Conservation (phyloP, 2,888 invertebrate species). For the Scaptomyza tumidula region DNA sequence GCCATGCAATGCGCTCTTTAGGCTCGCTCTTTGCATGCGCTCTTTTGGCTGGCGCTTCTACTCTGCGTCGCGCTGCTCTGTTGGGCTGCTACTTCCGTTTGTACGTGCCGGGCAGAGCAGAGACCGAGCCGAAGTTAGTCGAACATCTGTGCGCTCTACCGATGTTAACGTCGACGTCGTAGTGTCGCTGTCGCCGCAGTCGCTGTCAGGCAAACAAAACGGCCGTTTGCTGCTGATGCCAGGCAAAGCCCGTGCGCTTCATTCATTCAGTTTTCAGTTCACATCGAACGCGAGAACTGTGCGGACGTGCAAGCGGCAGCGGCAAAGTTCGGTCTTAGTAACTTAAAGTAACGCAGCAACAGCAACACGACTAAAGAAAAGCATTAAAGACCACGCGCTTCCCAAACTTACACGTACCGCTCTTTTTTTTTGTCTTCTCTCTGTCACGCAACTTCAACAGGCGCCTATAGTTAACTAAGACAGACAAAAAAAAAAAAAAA, state of each 20-base stretch:
- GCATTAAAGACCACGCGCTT: slow-evolving; percentile 37
- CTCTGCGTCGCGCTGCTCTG: slow-evolving; percentile 21
- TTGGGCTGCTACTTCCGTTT: slow-evolving; percentile 62
- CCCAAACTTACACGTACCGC: slow-evolving; percentile 55
- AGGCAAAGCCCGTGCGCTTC: slow-evolving; percentile 53
- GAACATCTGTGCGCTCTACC: slow-evolving; percentile 67
- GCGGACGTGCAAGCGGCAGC: slow-evolving; percentile 79
- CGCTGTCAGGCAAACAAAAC: slow-evolving; percentile 47
- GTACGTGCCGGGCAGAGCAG: slow-evolving; percentile 49
- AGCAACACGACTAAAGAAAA: slow-evolving; percentile 35
- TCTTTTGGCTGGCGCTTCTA: slow-evolving; percentile 55
- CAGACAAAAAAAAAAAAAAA: slow-evolving; percentile 17
- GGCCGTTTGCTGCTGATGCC: slow-evolving; percentile 37
- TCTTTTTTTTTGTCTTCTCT: slow-evolving; percentile 32
- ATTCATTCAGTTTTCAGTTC: slow-evolving; percentile 82
- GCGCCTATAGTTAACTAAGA: slow-evolving; percentile 30
- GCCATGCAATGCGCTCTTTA: slow-evolving; percentile 51
- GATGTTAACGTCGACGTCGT: slow-evolving; percentile 27
- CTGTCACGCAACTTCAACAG: slow-evolving; percentile 46
- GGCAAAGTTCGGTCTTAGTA: slow-evolving; percentile 57
- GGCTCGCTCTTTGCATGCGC: slow-evolving; percentile 52
- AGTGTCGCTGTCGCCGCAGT: slow-evolving; percentile 14
- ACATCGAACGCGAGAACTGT: slow-evolving; percentile 84
- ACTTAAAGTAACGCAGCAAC: slow-evolving; percentile 42
- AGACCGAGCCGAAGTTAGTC: slow-evolving; percentile 47